Base-by-base conservation (phyloP, 2,113 vertebrate species). In the Onychorhynchus coronatus region DNA sequence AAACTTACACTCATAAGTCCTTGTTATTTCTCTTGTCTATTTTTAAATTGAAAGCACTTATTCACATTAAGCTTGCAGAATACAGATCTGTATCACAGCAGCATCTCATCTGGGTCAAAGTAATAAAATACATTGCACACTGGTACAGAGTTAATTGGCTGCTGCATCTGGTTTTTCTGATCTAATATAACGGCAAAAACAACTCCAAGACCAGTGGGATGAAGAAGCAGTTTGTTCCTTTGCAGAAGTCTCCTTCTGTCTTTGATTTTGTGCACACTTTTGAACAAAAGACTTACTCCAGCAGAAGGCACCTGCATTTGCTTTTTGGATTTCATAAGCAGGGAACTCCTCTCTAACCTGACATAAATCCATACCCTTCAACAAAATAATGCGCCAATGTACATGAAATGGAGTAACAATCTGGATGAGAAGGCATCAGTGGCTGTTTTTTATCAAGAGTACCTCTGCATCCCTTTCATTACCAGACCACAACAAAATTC, bases 21-120 rank as follows among this genome's bases (percentile, higher is more conserved):
- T 62, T 33, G 28, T 35, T 95, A 50, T 55, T 94, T 85, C 67
- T 80, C 80, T 53, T 41, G 28, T 73, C 23, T 80, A 0, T 44
- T 94, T 61, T 73, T 49, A 49, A 94, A 91, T 21, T 44, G 58
- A 56, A 88, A 79, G 47, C 42, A 71, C 25, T 92, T 61, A 70
- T 2, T 91, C 74, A 49, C 23, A n/a, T 74, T 28, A 53, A 42
- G 39, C 15, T 63, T 68, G 41, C 10, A 19, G 66, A 82, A 79
- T 10, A 63, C 33, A 82, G 74, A 61, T 21, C 47, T 25, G 31
- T 47, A 46, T 80, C 78, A 72, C 62, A 76, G 85, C 33, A 90
- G 23, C 44, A 79, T 39, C 75, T 88, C 67, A 70, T 33, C 85
- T 83, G 75, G n/a, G 70, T 70, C 88, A 55, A 88, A 76, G 58